Evolutionary conservation across 2,888 invertebrate species (phyloP), one percentile per base, ranked within the genome.

Genomic region (Sinhomidia bicolor): DNA sequence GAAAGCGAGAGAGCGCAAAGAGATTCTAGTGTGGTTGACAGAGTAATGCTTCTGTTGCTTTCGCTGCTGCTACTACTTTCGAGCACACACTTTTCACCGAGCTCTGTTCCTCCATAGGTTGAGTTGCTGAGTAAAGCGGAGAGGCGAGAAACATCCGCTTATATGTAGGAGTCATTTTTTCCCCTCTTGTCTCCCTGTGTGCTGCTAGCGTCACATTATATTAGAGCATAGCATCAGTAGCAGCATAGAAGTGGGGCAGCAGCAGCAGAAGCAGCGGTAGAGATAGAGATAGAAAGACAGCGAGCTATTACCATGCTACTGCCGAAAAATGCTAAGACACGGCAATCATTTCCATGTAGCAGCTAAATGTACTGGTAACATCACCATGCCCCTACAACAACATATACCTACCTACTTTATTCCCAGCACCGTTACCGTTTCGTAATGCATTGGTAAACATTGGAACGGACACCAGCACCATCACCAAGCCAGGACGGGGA

Each of bases 41-140:
- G 20, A 71, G 12, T 41, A 71, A 20, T n/a, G n/a, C n/a, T n/a
- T n/a, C n/a, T n/a, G n/a, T n/a, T n/a, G n/a, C n/a, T n/a, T n/a
- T n/a, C n/a, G n/a, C n/a, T n/a, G n/a, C n/a, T 71, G 68, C 20
- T 41, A 12, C 41, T 71, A 36, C 36, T 36, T 36, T n/a, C 36
- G 12, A 44, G 44, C n/a, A 51, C 57, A 57, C 78, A 79, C 79
- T 51, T 51, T 47, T 78, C 78, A 80, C 80, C 23, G 44, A 65
- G 60, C 60, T 80, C 41, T 65, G 81, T 65, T 81, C 65, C 65
- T 47, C 29, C 26, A 17, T 65, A 47, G 29, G 62, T 10, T 65
- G 65, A 81, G 62, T 81, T 81, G 65, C 20, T 26, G 81, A 81
- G 81, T 81, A 81, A 81, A 81, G 81, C 65, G 41, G 62, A 32